A percentile compares a stretch with the other conserved stretches of the same genome.
Conservation (phyloP, 1,140 invertebrate species). For the Drosophila ohnishii region DNA sequence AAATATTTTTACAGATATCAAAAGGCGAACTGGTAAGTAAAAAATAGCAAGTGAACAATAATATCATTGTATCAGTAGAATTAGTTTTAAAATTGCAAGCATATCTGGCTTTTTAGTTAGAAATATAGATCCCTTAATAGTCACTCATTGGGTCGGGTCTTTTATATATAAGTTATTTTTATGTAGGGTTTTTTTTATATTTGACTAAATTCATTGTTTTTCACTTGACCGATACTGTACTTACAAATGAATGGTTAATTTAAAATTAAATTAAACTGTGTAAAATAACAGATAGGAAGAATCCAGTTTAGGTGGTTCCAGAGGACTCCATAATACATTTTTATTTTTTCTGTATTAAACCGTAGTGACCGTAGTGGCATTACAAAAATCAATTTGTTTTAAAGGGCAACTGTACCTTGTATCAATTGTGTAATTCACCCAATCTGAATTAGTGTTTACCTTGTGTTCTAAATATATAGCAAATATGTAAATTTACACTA, state of each 20-base stretch:
- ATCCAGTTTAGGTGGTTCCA: background rate
- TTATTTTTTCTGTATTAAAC: background rate
- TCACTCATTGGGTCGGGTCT: background rate
- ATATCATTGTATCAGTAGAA: background rate
- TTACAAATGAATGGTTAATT: background rate
- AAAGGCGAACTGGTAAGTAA: conserved; percentile 32
- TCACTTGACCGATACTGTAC: background rate
- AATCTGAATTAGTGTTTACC: background rate
- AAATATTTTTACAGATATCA: conserved; percentile 13
- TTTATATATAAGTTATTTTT: background rate
- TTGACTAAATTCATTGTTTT: background rate
- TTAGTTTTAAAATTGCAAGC: conserved; percentile 1
- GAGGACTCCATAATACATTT: background rate
- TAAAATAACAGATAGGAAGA: background rate
- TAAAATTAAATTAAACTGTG: too few species aligned
- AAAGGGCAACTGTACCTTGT: background rate
- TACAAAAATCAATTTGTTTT: too few species aligned
- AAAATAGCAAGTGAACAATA: background rate
- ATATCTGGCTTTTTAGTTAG: conserved; percentile 24
- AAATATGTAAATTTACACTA: conserved; percentile 16
- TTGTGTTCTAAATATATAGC: background rate
- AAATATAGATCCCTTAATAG: background rate
- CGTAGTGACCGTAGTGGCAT: background rate
- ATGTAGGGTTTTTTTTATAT: background rate
- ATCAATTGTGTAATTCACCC: background rate